Evolutionary conservation across 2,113 vertebrate genomes (phyloP), one percentile per base, ranked within the genome.

Genomic region (Oreochromis tanganicae): DNA sequence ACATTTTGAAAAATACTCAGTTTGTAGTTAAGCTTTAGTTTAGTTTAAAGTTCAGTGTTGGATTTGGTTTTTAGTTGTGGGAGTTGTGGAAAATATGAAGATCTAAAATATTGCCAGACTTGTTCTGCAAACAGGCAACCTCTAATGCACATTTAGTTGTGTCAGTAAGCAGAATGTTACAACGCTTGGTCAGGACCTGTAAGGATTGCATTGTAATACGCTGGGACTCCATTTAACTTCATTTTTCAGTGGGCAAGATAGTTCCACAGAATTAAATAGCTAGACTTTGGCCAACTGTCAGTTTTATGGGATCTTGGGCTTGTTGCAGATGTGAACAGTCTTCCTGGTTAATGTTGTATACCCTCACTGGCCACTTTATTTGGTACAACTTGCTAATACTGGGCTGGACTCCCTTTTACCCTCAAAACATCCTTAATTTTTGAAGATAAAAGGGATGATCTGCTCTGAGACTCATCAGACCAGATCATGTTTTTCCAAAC

Each of bases 171-270:
- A 43, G 21, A 46, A 16, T 24, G n/a, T 43, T 43, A 24, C 63
- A 43, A 41, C 1, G 0, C 13, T 43, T 71, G 66, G 38, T 71
- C 38, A 16, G 12, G 1, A 71, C 21, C 5, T 16, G 38, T 71
- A 46, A 0, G 21, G 12, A 46, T 71, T 16, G 0, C 0, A 46
- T 46, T 11, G 68, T 73, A 73, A 14, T 46, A 43, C 0, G 2
- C 41, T 46, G 38, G 68, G 7, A 10, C 21, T 46, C 21, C 2
- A 43, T 71, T 73, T 46, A 29, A 73, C 0, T 48, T 73, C 0
- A 46, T 73, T 27, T 73, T 73, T 73, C 21, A 73, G 21, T 29
- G 68, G 14, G 68, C 14, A 10, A 13, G 41, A 46, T 73, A 73
- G 41, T 73, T 27, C 21, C 14, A 73, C 24, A 17, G 1, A 73